Evolutionary conservation across 2,888 invertebrate genomes (phyloP).

Genomic region (Gryllus longicercus): DNA sequence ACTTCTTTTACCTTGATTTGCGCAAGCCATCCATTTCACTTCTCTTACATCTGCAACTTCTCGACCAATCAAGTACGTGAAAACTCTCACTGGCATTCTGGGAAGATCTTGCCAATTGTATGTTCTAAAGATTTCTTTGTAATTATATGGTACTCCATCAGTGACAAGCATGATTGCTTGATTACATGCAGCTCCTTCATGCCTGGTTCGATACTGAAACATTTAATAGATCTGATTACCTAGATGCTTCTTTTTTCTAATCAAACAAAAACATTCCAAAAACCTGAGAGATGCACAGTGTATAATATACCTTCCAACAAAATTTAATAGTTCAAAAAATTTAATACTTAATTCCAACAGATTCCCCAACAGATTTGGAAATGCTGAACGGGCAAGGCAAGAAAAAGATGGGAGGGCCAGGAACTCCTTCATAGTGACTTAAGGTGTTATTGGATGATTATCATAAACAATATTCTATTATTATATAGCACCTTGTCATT

Average conservation of each 20-base stretch:
- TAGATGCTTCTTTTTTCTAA: background rate
- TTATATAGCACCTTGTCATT: too few species aligned
- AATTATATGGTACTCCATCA: constrained; percentile 96
- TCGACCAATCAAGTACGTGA: constrained; percentile 95
- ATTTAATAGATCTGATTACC: background rate
- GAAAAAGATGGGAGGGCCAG: too few species aligned
- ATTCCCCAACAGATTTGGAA: too few species aligned
- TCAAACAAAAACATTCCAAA: background rate
- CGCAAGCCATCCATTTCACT: constrained; percentile 92
- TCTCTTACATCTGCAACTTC: constrained; percentile 83
- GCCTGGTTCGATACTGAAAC: constrained; percentile 44
- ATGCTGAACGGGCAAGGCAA: too few species aligned
- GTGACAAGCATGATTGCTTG: constrained; percentile 98
- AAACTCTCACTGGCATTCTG: constrained; percentile 86
- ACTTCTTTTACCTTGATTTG: constrained; percentile 69
- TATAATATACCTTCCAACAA: background rate
- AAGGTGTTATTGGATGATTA: too few species aligned
- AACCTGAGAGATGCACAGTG: background rate
- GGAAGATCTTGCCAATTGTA: constrained; percentile 78
- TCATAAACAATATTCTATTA: too few species aligned
- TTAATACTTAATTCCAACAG: too few species aligned
- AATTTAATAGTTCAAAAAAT: background rate
- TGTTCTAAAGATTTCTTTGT: constrained; percentile 84
- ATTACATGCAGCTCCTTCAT: constrained; percentile 71
- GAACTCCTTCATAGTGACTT: too few species aligned